phyloP scores from a whole-genome alignment of 2,797 vertebrate species.

The Salarias fasciatus region DNA sequence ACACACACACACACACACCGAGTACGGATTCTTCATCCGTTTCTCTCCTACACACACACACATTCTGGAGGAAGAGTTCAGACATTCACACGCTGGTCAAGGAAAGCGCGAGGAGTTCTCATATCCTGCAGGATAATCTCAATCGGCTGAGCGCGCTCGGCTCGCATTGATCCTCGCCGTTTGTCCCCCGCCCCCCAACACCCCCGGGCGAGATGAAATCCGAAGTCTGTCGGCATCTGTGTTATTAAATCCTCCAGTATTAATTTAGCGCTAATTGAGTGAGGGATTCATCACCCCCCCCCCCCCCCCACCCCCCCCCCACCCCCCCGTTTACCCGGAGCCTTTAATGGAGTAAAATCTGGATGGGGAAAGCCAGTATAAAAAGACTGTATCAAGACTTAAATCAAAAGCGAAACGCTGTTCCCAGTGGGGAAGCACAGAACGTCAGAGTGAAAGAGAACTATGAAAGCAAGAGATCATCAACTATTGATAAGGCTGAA shows the following conservation, averaged over 20 bases:
- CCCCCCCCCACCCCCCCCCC: constrained; percentile 71
- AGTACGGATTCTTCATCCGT: no score
- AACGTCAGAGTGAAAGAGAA: constrained; percentile 71
- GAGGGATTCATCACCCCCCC: constrained; percentile 78
- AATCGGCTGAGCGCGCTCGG: constrained; percentile 54
- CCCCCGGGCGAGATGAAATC: constrained; percentile 67
- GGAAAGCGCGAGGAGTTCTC: constrained; percentile 43
- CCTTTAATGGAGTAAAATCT: constrained; percentile 67
- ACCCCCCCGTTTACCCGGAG: constrained; percentile 68
- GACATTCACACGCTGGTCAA: constrained; percentile 67
- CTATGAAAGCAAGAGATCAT: constrained; percentile 80
- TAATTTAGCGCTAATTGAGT: constrained; percentile 80
- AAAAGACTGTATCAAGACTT: constrained; percentile 69
- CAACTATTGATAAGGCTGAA: constrained; percentile 80
- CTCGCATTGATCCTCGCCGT: constrained; percentile 62
- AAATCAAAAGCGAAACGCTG: constrained; percentile 79
- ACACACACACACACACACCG: constrained; percentile 9
- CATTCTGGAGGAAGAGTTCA: constrained; percentile 11
- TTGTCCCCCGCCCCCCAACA: constrained; percentile 39
- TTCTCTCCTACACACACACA: constrained; percentile 1
- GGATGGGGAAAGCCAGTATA: constrained; percentile 61
- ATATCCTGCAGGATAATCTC: constrained; percentile 48
- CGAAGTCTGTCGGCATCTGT: constrained; percentile 73
- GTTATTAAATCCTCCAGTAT: constrained; percentile 78
- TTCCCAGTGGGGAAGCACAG: constrained; percentile 64